phyloP scores from a whole-genome alignment of 2,113 vertebrate species.

The Paradoxurus hermaphroditus region DNA sequence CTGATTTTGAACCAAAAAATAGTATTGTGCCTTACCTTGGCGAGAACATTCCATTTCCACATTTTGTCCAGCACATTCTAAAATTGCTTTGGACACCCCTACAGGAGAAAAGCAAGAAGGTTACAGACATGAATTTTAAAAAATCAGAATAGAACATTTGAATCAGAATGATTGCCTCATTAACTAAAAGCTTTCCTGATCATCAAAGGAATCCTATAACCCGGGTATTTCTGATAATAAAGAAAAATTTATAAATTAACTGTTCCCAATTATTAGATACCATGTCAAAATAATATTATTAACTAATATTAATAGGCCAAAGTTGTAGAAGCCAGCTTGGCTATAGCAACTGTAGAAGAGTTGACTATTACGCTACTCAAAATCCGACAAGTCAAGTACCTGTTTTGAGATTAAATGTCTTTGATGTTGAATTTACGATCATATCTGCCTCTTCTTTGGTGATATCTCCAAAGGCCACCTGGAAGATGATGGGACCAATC shows the following conservation, averaged over 20 bases:
- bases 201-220: background rate
- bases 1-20: background rate
- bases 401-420: conserved; percentile 82
- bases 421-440: conserved; percentile 90
- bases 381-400: conserved; percentile 80
- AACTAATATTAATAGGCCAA: background rate
- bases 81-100: conserved; percentile 94
- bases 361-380: background rate
- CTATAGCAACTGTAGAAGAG: background rate
- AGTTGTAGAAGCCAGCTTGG: background rate
- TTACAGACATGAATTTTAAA: conserved; percentile 10
- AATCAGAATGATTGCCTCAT: background rate
- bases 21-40: conserved; percentile 80
- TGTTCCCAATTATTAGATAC: background rate
- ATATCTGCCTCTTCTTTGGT: conserved; percentile 88
- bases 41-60: conserved; percentile 82
- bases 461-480: conserved; percentile 89
- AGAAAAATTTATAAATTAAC: background rate
- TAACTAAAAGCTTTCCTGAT: background rate
- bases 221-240: background rate
- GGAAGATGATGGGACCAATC: conserved; percentile 85
- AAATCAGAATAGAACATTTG: background rate
- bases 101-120: conserved; percentile 37
- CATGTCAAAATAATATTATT: background rate
- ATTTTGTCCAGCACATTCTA: conserved; percentile 87